Evolutionary conservation across 2,797 vertebrate genomes (phyloP).

Genomic region (Neosilurus mollespiculum): DNA sequence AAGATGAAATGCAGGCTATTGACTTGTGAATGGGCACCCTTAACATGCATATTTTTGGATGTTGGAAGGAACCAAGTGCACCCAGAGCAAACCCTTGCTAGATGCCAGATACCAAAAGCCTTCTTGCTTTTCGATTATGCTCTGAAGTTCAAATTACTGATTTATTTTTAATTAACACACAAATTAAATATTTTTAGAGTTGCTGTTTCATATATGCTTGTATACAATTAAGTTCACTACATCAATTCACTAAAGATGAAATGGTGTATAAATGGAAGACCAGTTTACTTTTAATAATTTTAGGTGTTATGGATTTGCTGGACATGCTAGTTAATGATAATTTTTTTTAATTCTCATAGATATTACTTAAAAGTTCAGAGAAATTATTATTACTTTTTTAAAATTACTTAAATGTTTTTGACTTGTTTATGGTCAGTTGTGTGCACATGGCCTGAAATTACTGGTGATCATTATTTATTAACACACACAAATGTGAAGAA

Average conservation of each 20-base stretch:
- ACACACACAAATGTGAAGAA: not conserved
- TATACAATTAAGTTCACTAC: not conserved
- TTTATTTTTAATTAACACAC: not conserved
- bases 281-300: no score
- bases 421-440: not conserved
- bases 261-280: not conserved
- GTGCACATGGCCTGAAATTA: not conserved
- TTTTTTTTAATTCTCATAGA: not conserved
- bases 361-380: not conserved
- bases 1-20: no score
- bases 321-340: not conserved
- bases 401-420: not conserved
- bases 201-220: not conserved
- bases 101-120: no score
- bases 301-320: not conserved
- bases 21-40: no score
- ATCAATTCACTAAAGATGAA: not conserved
- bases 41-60: no score
- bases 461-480: not conserved
- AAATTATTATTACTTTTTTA: not conserved
- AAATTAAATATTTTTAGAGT: not conserved
- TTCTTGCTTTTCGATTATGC: not conserved
- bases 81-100: no score
- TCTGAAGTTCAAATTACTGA: not conserved
- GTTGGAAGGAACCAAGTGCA: no score